A percentile compares a stretch with the other conserved stretches of the same genome.
These are phyloP conservation scores for Tetheella fluctuosa DNA, from an alignment of 2,888 invertebrate species.

Conservation along the genomic window DNA sequence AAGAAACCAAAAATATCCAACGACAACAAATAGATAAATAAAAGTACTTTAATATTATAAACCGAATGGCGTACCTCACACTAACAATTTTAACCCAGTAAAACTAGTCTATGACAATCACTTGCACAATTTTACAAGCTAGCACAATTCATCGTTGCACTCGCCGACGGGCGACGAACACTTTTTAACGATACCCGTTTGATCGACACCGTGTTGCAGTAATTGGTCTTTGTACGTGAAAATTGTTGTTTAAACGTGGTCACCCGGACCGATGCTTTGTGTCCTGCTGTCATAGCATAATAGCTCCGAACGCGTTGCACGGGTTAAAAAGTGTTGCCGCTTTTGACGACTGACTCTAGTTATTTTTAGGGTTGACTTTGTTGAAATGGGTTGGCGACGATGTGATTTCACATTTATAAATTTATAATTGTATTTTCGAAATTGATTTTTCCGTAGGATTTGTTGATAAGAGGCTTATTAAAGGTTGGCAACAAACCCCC, in stretches of 20 bases:
- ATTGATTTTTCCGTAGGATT: too few relatives aligned
- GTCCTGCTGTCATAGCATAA: slow-evolving; percentile 33
- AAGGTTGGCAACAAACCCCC: too few relatives aligned
- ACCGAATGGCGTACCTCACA: background rate
- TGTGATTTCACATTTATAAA: too few relatives aligned
- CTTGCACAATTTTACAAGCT: slow-evolving; percentile 28
- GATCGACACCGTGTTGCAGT: slow-evolving; percentile 41
- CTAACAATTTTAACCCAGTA: background rate
- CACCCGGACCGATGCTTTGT: slow-evolving; percentile 30
- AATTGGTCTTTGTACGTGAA: slow-evolving; percentile 50
- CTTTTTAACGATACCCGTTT: slow-evolving; percentile 48
- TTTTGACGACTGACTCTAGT: slow-evolving; percentile 14
- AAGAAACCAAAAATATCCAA: too few relatives aligned
- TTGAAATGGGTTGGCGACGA: too few relatives aligned
- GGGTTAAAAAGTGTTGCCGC: slow-evolving; percentile 30
- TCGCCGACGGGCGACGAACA: slow-evolving; percentile 23
- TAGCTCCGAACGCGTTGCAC: slow-evolving; percentile 31
- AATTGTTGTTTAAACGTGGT: slow-evolving; percentile 50
- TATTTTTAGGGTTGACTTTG: background rate
- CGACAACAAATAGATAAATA: too few relatives aligned
- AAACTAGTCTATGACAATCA: background rate
- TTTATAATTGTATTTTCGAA: too few relatives aligned
- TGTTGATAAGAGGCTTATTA: too few relatives aligned
- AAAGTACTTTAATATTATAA: too few relatives aligned
- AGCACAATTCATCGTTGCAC: slow-evolving; percentile 27